Evolutionary conservation across 2,888 invertebrate species (phyloP).

Genomic region (Eucera pruinosa): DNA sequence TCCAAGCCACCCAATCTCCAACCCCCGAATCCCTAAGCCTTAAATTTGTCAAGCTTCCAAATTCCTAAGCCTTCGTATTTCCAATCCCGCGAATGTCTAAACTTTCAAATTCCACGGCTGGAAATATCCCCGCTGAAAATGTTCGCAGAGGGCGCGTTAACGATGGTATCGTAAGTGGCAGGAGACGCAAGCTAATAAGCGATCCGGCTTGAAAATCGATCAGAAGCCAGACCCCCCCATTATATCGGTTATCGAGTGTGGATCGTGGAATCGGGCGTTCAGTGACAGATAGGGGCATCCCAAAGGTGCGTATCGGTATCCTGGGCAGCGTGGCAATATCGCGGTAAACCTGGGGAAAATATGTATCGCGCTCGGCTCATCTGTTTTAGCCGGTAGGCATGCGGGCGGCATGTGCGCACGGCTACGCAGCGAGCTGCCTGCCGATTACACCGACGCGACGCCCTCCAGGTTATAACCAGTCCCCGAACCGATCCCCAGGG

Average conservation of each 20-base stretch:
- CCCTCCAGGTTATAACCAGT: conserved; percentile 52
- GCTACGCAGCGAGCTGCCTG: conserved; percentile 28
- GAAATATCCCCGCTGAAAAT: too few species aligned
- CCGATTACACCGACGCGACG: conserved; percentile 46
- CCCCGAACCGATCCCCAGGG: conserved; percentile 51
- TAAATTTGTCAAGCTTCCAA: too few species aligned
- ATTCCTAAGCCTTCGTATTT: too few species aligned
- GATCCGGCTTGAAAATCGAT: conserved; percentile 14
- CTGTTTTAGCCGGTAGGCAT: conserved; percentile 60
- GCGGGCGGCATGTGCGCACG: conserved; percentile 34
- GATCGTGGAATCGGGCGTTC: not conserved
- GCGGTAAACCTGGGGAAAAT: conserved; percentile 68
- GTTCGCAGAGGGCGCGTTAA: not conserved
- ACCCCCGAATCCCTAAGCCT: too few species aligned
- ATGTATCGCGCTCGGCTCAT: conserved; percentile 68
- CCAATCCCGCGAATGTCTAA: too few species aligned
- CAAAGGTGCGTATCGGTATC: conserved; percentile 58
- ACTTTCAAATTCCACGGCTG: too few species aligned
- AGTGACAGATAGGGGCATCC: conserved; percentile 37
- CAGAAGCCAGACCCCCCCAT: not conserved
- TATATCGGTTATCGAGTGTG: conserved; percentile 26
- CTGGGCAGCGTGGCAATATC: conserved; percentile 63
- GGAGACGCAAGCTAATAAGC: not conserved
- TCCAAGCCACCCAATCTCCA: too few species aligned
- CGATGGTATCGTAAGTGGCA: not conserved